These are phyloP conservation scores for Stichodactyla mertensii DNA, from an alignment of 64 coral and sea anemone genomes.

Conservation along the genomic window DNA sequence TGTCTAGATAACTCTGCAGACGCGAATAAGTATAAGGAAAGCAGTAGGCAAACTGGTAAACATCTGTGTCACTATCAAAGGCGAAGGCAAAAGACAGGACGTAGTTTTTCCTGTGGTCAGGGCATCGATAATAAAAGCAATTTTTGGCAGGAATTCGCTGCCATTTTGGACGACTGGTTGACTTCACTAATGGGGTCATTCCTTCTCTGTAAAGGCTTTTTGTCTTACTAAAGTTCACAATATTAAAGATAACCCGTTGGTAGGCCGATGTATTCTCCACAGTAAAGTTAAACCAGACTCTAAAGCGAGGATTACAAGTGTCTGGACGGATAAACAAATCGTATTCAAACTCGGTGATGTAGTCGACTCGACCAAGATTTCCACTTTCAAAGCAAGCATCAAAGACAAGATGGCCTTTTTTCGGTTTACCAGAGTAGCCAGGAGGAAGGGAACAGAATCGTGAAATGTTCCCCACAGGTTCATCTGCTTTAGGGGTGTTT, in stretches of 20 bases:
- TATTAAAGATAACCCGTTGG: conserved; percentile 94
- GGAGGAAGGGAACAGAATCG: conserved; percentile 68
- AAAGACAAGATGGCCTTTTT: conserved; percentile 88
- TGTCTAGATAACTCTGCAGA: conserved; percentile 77
- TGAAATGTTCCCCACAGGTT: conserved; percentile 91
- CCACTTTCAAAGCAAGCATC: conserved; percentile 98
- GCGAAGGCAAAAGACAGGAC: conserved; percentile 96
- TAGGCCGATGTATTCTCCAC: conserved; percentile 90
- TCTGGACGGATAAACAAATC: conserved; percentile 98
- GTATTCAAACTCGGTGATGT: conserved; percentile 96
- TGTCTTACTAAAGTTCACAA: conserved; percentile 98
- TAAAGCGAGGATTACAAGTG: conserved; percentile 84
- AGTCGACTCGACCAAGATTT: conserved; percentile 95
- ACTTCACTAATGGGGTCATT: conserved; percentile 97
- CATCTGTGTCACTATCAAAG: conserved; percentile 92
- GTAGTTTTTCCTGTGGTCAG: conserved; percentile 98
- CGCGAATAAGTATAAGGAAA: conserved; percentile 94
- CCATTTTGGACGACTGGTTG: conserved; percentile 90
- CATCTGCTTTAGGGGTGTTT: conserved; percentile 45
- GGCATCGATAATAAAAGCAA: conserved; percentile 96
- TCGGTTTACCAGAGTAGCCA: conserved; percentile 63
- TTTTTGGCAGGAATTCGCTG: conserved; percentile 96
- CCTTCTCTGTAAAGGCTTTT: conserved; percentile 98
- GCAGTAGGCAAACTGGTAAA: conserved; percentile 97
- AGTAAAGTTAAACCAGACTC: conserved; percentile 99